A percentile compares a stretch with the other conserved stretches of the same genome.
Evolutionary conservation across 2,113 vertebrate species (phyloP).

Genomic region (Indri indri): DNA sequence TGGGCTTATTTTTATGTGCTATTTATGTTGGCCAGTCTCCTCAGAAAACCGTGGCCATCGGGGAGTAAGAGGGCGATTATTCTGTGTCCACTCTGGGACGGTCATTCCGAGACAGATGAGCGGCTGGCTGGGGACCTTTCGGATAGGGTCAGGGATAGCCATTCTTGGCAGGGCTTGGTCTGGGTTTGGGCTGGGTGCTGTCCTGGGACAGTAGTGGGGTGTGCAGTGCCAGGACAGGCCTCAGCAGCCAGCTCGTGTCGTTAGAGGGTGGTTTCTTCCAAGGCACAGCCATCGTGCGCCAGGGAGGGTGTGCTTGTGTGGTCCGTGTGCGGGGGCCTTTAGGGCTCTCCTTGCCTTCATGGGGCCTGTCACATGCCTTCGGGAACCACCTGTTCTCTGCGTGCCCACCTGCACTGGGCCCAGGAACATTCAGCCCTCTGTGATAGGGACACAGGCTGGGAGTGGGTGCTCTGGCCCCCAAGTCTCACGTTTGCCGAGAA

Average conservation of each 20-base stretch:
- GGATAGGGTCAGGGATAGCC: neutral
- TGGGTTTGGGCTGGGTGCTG: neutral
- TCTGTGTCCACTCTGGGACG: neutral
- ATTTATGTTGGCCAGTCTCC: neutral
- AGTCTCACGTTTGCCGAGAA: neutral
- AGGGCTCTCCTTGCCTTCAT: neutral
- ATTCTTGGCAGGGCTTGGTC: neutral
- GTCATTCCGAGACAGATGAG: neutral
- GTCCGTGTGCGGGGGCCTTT: neutral
- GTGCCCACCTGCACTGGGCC: neutral
- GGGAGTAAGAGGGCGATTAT: neutral
- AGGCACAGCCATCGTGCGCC: neutral
- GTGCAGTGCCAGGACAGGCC: neutral
- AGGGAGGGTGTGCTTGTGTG: neutral
- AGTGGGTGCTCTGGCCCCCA: neutral
- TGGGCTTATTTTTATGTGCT: constrained; percentile 47
- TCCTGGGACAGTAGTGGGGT: neutral
- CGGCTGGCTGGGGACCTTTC: neutral
- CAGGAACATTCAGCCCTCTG: neutral
- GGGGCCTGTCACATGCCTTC: neutral
- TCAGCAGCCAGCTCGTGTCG: neutral
- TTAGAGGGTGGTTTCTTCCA: neutral
- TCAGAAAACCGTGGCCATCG: neutral
- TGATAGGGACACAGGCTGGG: neutral
- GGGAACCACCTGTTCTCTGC: neutral